These are phyloP conservation scores for Synanthedon myopaeformis DNA, from an alignment of 2,888 invertebrate species.

Conservation along the genomic window DNA sequence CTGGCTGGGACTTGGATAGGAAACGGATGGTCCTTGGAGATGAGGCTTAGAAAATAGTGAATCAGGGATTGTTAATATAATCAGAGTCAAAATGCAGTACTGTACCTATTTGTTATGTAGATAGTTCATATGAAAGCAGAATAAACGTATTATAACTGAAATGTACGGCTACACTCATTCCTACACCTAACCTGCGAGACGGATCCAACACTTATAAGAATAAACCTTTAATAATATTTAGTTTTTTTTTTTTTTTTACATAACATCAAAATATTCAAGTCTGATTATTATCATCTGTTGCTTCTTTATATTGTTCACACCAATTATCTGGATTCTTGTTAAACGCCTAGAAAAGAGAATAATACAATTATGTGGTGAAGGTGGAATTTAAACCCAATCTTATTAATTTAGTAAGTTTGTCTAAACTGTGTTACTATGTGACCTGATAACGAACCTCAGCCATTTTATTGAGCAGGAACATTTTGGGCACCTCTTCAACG, in stretches of 20 bases:
- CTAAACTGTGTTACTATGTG: background rate
- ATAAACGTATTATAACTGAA: too few relatives aligned
- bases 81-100: too few relatives aligned
- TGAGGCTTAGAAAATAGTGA: too few relatives aligned
- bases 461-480: slow-evolving; percentile 59
- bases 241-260: background rate
- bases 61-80: too few relatives aligned
- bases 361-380: background rate
- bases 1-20: too few relatives aligned
- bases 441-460: slow-evolving; percentile 41
- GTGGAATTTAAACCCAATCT: too few relatives aligned
- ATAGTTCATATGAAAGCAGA: too few relatives aligned
- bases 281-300: slow-evolving; percentile 11
- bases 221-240: background rate
- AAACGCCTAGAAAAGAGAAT: slow-evolving; percentile 39
- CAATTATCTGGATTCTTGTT: slow-evolving; percentile 39
- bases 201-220: too few relatives aligned
- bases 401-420: background rate
- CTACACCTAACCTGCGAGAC: too few relatives aligned
- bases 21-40: too few relatives aligned
- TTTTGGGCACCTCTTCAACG: slow-evolving; percentile 52
- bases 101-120: too few relatives aligned
- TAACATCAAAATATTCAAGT: background rate
- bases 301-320: slow-evolving; percentile 48
- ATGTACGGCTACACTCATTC: too few relatives aligned